Evolutionary conservation across 64 coral and sea anemone genomes (phyloP).

Genomic region (Actinia tenebrosa): DNA sequence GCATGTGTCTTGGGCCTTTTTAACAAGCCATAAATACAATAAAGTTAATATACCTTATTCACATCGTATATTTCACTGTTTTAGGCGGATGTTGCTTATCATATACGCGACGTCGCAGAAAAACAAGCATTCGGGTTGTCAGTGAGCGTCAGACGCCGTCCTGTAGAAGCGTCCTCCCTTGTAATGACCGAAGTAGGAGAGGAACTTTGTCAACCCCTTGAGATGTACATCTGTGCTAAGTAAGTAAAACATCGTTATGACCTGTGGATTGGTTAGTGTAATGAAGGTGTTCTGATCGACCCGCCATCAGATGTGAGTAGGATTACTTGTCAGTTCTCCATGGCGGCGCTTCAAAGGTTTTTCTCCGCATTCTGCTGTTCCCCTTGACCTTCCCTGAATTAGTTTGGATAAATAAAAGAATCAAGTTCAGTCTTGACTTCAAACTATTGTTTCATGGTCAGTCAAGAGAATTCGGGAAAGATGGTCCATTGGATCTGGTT

Average conservation of each 20-base stretch:
- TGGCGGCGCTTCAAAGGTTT: neutral
- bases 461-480: too few species aligned
- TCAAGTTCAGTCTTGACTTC: too few species aligned
- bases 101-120: constrained; percentile 69
- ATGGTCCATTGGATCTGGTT: too few species aligned
- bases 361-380: neutral
- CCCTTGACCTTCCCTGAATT: too few species aligned
- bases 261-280: neutral
- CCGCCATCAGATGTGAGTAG: too few species aligned
- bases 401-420: too few species aligned
- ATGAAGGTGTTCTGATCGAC: too few species aligned
- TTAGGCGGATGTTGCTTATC: constrained; percentile 84
- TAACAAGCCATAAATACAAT: neutral
- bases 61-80: neutral
- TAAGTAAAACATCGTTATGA: neutral
- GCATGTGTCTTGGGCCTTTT: neutral
- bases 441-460: too few species aligned
- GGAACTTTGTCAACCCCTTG: constrained; percentile 62
- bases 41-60: too few species aligned
- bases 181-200: constrained; percentile 52
- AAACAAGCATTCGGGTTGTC: constrained; percentile 67
- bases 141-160: constrained; percentile 32
- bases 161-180: neutral
- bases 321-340: too few species aligned
- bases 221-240: constrained; percentile 61